Evolutionary conservation across 2,113 vertebrate genomes (phyloP).

Genomic region (Neogobius melanostomus): DNA sequence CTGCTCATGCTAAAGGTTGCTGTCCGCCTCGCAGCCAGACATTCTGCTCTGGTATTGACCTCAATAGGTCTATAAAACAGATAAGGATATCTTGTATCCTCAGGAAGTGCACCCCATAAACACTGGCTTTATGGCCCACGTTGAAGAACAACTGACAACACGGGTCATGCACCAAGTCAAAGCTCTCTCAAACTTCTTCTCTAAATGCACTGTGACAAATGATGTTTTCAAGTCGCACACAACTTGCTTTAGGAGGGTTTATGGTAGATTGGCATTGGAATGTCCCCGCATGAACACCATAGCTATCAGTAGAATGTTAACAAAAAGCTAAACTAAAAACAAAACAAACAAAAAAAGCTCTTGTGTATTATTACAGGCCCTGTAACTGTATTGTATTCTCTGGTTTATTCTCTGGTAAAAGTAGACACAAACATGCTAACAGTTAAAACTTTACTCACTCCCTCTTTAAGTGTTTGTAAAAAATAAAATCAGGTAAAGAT

Average conservation of each 20-base stretch:
- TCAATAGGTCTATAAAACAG: conserved; percentile 50
- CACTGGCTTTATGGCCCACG: conserved; percentile 30
- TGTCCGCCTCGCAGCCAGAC: conserved; percentile 33
- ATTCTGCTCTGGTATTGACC: conserved; percentile 46
- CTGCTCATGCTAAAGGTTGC: conserved; percentile 53
- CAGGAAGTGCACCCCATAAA: conserved; percentile 52
- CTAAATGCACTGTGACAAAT: neutral
- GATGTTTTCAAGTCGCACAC: neutral
- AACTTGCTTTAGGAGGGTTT: neutral
- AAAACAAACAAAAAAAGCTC: too few species aligned
- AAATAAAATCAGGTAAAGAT: too few species aligned
- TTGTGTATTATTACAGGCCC: too few species aligned
- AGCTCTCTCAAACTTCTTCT: neutral
- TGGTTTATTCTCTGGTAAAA: too few species aligned
- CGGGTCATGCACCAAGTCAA: conserved; percentile 18
- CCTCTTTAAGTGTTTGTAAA: too few species aligned
- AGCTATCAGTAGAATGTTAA: neutral
- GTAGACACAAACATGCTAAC: too few species aligned
- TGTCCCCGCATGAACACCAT: neutral
- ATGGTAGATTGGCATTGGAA: neutral
- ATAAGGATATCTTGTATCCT: conserved; percentile 57
- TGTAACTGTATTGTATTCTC: too few species aligned
- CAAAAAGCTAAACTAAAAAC: too few species aligned
- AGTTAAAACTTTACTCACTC: too few species aligned
- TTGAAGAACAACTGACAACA: conserved; percentile 24